These are phyloP conservation scores for Varecia variegata DNA, from an alignment of 2,797 vertebrate species.

Conservation along the genomic window DNA sequence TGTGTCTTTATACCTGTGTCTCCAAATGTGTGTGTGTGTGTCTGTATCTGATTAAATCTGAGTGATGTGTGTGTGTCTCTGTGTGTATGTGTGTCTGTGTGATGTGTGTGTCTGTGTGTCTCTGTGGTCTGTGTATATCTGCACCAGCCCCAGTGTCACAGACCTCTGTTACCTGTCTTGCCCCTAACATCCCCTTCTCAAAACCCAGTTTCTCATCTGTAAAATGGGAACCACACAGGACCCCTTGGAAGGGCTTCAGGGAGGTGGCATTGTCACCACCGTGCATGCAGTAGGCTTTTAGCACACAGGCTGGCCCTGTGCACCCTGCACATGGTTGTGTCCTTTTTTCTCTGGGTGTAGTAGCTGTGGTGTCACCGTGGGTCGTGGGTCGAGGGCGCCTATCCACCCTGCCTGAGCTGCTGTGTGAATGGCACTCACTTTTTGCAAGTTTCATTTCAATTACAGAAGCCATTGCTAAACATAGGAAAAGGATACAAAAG, in stretches of 20 bases:
- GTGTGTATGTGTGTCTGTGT: too few relatives aligned
- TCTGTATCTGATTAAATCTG: background rate
- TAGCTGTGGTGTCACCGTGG: fast-evolving
- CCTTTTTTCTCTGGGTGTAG: background rate
- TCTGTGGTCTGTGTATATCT: background rate
- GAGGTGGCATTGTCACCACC: background rate
- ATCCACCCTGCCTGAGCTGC: background rate
- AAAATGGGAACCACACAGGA: background rate
- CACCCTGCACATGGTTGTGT: too few relatives aligned
- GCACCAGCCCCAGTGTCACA: background rate
- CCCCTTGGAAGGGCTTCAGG: fast-evolving
- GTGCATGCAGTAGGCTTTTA: fast-evolving
- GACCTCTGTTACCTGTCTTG: background rate
- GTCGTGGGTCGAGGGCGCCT: fast-evolving
- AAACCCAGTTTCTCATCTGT: background rate
- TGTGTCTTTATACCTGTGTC: background rate
- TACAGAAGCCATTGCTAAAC: background rate
- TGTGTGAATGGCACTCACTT: background rate
- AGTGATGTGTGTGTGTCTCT: background rate
- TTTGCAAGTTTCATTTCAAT: background rate
- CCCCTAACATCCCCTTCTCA: background rate
- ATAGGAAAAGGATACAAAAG: background rate
- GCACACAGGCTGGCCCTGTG: background rate
- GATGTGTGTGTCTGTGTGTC: background rate
- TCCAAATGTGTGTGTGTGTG: background rate